phyloP scores from a whole-genome alignment of 1,140 invertebrate genomes.

The Drusus annulatus region DNA sequence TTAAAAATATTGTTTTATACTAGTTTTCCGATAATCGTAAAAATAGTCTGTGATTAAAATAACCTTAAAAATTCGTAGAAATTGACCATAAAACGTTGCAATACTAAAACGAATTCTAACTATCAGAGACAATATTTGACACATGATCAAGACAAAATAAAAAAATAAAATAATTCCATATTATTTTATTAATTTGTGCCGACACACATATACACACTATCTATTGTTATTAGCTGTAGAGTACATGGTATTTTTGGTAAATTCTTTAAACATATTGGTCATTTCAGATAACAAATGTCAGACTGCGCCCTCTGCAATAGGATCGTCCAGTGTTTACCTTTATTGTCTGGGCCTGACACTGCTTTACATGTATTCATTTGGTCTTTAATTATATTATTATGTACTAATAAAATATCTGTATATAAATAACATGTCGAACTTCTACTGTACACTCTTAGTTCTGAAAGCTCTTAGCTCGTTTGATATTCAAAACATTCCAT shows the following conservation, averaged over 20 bases:
- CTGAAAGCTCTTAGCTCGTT: conserved; percentile 30
- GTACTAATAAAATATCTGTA: conserved; percentile 37
- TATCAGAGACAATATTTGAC: no score
- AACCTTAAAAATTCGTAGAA: no score
- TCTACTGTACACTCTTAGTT: conserved; percentile 16
- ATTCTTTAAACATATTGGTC: conserved; percentile 40
- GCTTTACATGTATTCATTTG: conserved; percentile 26
- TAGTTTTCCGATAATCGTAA: no score
- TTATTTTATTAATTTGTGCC: conserved; percentile 37
- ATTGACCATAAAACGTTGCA: no score
- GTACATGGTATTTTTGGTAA: conserved; percentile 31
- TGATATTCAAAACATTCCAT: conserved; percentile 24
- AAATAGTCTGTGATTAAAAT: no score
- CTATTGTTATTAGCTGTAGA: conserved; percentile 34
- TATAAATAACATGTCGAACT: no score
- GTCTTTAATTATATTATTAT: conserved; percentile 21
- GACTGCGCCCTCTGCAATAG: background rate
- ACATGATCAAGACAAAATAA: no score
- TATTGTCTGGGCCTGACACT: conserved; percentile 1
- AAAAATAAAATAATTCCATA: background rate
- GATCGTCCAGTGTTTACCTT: background rate
- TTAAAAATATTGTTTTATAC: conserved; percentile 23
- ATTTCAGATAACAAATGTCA: conserved; percentile 35
- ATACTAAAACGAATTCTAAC: no score
- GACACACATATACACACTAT: conserved; percentile 3